These are phyloP conservation scores for Eremophila alpestris DNA, from an alignment of 2,797 vertebrate genomes.

Conservation along the genomic window DNA sequence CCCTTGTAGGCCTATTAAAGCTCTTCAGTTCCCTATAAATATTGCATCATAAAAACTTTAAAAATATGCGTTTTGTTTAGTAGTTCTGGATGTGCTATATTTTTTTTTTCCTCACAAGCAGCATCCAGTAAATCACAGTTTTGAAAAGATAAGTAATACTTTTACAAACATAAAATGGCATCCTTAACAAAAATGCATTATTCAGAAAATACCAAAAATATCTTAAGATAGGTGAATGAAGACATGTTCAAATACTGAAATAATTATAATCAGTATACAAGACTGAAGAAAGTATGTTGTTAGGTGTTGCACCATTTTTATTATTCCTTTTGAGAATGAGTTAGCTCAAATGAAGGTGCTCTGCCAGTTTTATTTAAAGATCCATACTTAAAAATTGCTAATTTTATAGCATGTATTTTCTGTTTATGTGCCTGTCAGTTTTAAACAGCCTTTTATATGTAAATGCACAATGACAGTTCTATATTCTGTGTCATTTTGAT, in stretches of 20 bases:
- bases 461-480: constrained; percentile 31
- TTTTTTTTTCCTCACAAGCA: not conserved
- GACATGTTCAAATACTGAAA: not conserved
- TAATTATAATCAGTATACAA: not conserved
- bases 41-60: not conserved
- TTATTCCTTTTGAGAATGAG: constrained; percentile 14
- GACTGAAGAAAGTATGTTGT: not conserved
- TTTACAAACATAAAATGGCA: not conserved
- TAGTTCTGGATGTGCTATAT: not conserved
- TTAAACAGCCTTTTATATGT: constrained; percentile 59
- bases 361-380: constrained; percentile 43
- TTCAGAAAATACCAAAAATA: not conserved
- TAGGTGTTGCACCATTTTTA: not conserved
- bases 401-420: constrained; percentile 58
- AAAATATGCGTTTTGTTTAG: not conserved
- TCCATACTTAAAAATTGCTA: constrained; percentile 27
- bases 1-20: not conserved
- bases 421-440: constrained; percentile 63
- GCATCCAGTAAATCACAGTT: not conserved
- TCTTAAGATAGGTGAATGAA: not conserved
- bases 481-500: constrained; percentile 45
- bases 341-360: not conserved
- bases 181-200: not conserved
- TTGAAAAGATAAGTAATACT: not conserved
- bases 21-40: not conserved